Conservation (phyloP, 2,113 vertebrate genomes). For the Elgaria multicarinata region DNA sequence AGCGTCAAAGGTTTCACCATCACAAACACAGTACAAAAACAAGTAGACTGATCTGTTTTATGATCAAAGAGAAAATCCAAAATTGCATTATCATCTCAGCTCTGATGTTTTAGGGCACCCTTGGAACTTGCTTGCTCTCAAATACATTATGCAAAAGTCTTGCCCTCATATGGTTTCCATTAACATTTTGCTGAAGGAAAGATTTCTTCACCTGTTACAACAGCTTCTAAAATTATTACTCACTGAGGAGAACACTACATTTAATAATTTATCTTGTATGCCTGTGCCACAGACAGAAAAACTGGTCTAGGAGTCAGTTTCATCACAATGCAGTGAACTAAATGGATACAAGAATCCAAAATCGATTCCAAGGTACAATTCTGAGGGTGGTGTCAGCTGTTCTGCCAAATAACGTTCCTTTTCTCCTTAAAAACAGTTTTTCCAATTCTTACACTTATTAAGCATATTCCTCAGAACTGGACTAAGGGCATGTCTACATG, state of each 20-base stretch:
- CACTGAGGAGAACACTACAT: slow-evolving; percentile 23
- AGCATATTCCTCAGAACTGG: background rate
- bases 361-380: background rate
- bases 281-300: slow-evolving; percentile 28
- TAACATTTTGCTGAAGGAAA: background rate
- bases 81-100: background rate
- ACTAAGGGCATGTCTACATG: no score
- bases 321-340: slow-evolving; percentile 17
- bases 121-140: background rate
- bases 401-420: slow-evolving; percentile 23
- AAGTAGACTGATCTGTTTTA: background rate
- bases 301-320: slow-evolving; percentile 11
- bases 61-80: background rate
- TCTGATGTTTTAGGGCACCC: background rate
- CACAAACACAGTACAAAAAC: background rate
- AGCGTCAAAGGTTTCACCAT: background rate
- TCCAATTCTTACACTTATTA: background rate
- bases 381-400: background rate
- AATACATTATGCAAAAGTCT: background rate
- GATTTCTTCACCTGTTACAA: slow-evolving; percentile 31
- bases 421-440: background rate
- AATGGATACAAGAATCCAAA: slow-evolving; percentile 12
- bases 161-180: slow-evolving; percentile 17
- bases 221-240: slow-evolving; percentile 34
- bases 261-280: background rate